A percentile compares a stretch with the other conserved stretches of the same genome.
These are phyloP conservation scores for Cyprinella venusta DNA, from an alignment of 2,797 vertebrate species.

Conservation along the genomic window DNA sequence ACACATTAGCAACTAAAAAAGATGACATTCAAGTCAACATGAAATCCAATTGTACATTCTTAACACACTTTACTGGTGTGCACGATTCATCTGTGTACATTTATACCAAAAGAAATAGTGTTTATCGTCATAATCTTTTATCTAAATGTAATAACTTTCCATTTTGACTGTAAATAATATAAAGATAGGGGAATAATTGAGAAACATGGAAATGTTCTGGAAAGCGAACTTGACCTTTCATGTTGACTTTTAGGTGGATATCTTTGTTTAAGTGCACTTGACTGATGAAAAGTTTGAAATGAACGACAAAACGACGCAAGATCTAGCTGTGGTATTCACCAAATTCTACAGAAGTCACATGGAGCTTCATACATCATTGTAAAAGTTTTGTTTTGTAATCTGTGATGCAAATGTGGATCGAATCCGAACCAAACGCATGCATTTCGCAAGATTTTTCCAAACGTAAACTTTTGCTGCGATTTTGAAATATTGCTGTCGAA, in stretches of 20 bases:
- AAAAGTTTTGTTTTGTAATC: background rate
- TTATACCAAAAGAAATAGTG: background rate
- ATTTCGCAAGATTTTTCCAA: background rate
- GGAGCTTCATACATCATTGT: background rate
- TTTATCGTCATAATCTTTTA: background rate
- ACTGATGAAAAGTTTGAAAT: background rate
- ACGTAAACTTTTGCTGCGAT: background rate
- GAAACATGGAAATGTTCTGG: background rate
- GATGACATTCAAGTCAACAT: background rate
- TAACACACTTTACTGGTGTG: background rate
- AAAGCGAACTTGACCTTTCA: background rate
- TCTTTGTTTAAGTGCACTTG: background rate
- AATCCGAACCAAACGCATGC: background rate
- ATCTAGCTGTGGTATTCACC: background rate
- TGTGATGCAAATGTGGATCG: background rate
- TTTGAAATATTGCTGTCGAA: background rate
- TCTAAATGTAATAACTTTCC: background rate
- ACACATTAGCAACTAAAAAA: background rate
- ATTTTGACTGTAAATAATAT: background rate
- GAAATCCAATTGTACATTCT: background rate
- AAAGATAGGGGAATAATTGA: background rate
- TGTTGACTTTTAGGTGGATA: constrained; percentile 10
- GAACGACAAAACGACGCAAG: background rate
- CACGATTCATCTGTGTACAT: background rate
- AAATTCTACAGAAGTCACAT: background rate